Conservation (phyloP, 2,888 invertebrate species). For the Tenthredo mesomela region DNA sequence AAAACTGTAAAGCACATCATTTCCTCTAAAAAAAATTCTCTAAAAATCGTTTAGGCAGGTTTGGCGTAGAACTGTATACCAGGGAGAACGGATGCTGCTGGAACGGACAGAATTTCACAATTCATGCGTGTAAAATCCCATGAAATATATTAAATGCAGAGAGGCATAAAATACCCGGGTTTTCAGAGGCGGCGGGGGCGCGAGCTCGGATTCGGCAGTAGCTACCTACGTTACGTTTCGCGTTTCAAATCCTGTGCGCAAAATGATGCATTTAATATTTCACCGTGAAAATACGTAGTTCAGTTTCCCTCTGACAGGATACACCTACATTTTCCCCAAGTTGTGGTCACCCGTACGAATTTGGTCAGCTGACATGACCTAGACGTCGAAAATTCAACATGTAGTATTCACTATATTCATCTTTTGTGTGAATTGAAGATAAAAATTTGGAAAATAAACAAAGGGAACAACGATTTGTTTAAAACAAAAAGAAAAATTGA, state of each 20-base stretch:
- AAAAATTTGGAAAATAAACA: background rate
- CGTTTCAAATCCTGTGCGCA: conserved; percentile 55
- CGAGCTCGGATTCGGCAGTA: background rate
- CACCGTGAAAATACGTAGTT: conserved; percentile 48
- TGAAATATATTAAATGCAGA: conserved; percentile 64
- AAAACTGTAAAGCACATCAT: background rate
- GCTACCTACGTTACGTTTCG: conserved; percentile 33
- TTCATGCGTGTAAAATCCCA: conserved; percentile 64
- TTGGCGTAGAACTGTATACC: background rate
- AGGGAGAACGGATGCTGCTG: background rate
- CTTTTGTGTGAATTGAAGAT: background rate
- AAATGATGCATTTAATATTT: conserved; percentile 62
- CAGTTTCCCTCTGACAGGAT: conserved; percentile 45
- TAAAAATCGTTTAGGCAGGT: background rate
- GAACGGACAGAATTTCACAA: conserved; percentile 57
- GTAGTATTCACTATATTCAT: too few relatives aligned
- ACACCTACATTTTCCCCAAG: background rate
- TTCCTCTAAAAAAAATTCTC: background rate
- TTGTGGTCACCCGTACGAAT: background rate
- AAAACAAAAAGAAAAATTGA: background rate
- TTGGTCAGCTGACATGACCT: background rate
- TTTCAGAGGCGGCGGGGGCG: background rate
- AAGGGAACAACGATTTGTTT: background rate
- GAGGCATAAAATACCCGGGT: conserved; percentile 58
- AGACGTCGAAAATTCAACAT: background rate